Base-by-base conservation (phyloP, 64 coral and sea anemone species). In the Montipora sp. region DNA sequence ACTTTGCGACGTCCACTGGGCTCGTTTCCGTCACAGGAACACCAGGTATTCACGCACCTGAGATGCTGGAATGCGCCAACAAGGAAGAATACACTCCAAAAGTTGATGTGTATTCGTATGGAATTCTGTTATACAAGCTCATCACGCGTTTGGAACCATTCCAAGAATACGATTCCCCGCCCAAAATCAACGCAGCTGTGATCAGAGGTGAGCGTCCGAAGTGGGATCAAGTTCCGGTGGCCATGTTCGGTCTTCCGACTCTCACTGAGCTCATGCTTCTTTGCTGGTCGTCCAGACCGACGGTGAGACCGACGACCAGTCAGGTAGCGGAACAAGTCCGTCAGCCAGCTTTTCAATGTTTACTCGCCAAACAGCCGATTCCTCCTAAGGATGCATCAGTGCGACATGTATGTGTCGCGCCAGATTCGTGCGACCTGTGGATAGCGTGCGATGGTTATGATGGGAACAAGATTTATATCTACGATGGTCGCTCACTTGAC, bases 51-150 rank as follows among this genome's bases (percentile, higher is more conserved):
- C 81, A 94, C 43, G 97, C 97, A 7, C 97, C 97, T 3, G 97
- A 98, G 83, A 98, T 98, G 97, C 61, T 98, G 47, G 91, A 96
- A 8, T 73, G 87, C 9, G 93, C 90, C 18, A 90, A 90, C 22
- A 96, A 94, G 45, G 95, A 96, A 58, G 95, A 92, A 59, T 96
- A 96, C 82, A 91, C 95, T 5, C 19, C 24, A 12, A 75, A 96
- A 82, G 95, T 96, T 10, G 95, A 96, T 36, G 92, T 96, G 8
- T 96, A 96, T 15, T 96, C 95, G 1, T 96, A 96, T 63, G 92
- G 92, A 19, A 80, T 96, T 13, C 92, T 96, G 16, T 59, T 96
- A 47, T 96, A 91, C 43, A 92, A 94, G 83, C 89, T 96, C 71
- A 87, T 96, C 47, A 87, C 91, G 8, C 93, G 95, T 63, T 49